Evolutionary conservation across 2,113 vertebrate genomes (phyloP).

Genomic region (Tauraco erythrolophus): DNA sequence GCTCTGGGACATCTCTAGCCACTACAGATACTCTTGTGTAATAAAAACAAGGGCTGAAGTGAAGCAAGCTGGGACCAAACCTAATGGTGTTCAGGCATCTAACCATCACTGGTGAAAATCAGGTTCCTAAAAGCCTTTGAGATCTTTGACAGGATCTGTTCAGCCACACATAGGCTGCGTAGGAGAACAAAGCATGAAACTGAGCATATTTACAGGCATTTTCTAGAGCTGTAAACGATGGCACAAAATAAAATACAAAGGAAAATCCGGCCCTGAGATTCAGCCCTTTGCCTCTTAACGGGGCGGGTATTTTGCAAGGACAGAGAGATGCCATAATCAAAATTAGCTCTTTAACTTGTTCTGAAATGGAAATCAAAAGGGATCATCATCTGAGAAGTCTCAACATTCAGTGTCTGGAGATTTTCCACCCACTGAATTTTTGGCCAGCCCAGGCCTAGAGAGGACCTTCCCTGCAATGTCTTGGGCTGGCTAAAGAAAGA

Average conservation of each 20-base stretch:
- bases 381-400: neutral
- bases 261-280: neutral
- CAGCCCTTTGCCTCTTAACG: neutral
- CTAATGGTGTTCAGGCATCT: neutral
- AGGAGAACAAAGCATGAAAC: neutral
- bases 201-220: neutral
- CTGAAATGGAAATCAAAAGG: slow-evolving; percentile 26
- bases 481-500: neutral
- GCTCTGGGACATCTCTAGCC: neutral
- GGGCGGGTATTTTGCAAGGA: slow-evolving; percentile 19
- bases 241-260: neutral
- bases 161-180: rapidly evolving
- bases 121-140: neutral
- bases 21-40: neutral
- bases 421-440: neutral
- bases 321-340: neutral
- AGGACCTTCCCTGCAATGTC: neutral
- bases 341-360: neutral
- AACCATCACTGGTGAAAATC: neutral
- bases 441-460: neutral
- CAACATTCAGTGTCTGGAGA: neutral
- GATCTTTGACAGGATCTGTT: neutral
- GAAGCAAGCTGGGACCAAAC: neutral
- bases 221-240: neutral
- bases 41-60: neutral